Base-by-base conservation (phyloP, 2,113 vertebrate genomes). In the Pyxicephalus adspersus region DNA sequence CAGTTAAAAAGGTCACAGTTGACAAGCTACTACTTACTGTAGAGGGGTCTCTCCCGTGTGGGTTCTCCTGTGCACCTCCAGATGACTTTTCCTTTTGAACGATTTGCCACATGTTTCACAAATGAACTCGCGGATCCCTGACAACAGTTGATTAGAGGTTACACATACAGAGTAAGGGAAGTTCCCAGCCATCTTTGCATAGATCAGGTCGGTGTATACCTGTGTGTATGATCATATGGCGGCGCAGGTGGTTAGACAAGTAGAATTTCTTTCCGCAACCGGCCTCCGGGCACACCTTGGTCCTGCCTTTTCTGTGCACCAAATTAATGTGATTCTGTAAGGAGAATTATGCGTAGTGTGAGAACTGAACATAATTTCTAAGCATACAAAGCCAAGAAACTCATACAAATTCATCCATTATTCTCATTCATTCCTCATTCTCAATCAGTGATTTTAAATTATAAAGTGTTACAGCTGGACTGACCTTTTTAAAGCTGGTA, bases 61-160 rank as follows among this genome's bases (percentile, higher is more conserved):
- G 0, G 94, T 97, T 83, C 96, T 91, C 50, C 96, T 83, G 87
- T 97, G 96, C 2, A 97, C 96, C 64, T 98, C 96, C 85, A 97
- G 88, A 84, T 98, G 96, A 86, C 97, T 98, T 84, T 98, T 98
- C n/a, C 96, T 93, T 82, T 97, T 97, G 75, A 98, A 98, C 0
- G 96, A 96, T 31, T 96, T 97, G 3, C 96, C 96, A 0, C 96
- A 97, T 0, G 95, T 97, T 81, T 97, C 96, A 2, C 96, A 98
- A 86, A 95, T 95, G 83, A 98, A 97, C 38, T 96, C 96, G 52
- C 96, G 88, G 17, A 95, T 91, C 2, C 95, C 96, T 97, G 26
- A 29, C 19, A 31, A 45, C 3, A 66, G 15, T 22, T 22, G 57
- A 25, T 25, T 1, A 23, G 50, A 55, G 16, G 8, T 19, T 15